Evolutionary conservation across 2,797 vertebrate genomes (phyloP), one percentile per base, ranked within the genome.

Genomic region (Anguilla pacifica): DNA sequence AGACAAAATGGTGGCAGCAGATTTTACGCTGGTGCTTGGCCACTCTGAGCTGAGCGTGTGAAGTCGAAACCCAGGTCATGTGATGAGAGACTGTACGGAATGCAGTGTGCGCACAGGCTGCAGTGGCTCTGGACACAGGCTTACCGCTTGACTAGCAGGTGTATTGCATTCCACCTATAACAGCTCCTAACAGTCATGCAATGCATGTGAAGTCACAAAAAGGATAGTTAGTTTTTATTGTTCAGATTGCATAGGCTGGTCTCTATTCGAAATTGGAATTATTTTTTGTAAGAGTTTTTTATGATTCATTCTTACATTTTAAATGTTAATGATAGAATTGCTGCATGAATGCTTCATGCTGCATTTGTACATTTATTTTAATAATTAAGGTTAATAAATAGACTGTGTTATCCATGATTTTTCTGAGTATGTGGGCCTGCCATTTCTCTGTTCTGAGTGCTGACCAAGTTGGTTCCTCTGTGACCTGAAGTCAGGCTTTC

Each of bases 1-100:
- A 93, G 95, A 96, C 94, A 96, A 96, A 96, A 96, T 96, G 96
- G 95, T 95, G 95, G 95, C 89, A 92, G 93, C 91, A 64, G 28
- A 87, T 81, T 88, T 90, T 87, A 90, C 22, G 85, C 91, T 91
- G 91, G 90, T 28, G 74, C 39, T 92, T 92, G 87, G 93, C 94
- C 91, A 93, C 13, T 5, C 95, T 83, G 88, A 87, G 85, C 89
- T 88, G 93, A 91, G 93, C 91, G 94, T 93, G 94, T 92, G 92
- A 91, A 92, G 94, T 91, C 89, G 92, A 94, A 94, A 94, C 94
- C 93, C 92, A 89, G 93, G 94, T 96, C 96, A 96, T 92, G 92
- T 96, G 96, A 95, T 91, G 88, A 89, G 91, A 94, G 94, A 89
- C 92, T 88, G 93, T 93, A 91, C 91, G 90, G 77, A 49, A n/a